These are phyloP conservation scores for Callorhinus ursinus DNA, from an alignment of 2,113 vertebrate species.

Conservation along the genomic window DNA sequence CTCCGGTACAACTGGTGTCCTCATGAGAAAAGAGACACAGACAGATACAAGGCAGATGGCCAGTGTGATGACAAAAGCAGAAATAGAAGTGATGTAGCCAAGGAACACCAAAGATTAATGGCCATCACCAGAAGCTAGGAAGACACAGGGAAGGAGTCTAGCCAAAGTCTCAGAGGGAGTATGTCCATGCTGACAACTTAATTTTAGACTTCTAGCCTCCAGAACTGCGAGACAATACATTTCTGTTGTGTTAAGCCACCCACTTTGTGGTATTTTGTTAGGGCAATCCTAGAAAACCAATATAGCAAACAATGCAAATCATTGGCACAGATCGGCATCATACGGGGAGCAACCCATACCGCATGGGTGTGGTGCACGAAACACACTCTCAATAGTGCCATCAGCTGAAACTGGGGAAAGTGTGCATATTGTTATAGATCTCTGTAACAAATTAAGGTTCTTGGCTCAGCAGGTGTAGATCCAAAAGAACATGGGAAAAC, in stretches of 20 bases:
- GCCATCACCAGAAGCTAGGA: background rate
- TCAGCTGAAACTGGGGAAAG: background rate
- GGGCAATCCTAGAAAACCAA: background rate
- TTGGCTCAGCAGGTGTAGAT: background rate
- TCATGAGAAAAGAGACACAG: background rate
- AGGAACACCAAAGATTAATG: background rate
- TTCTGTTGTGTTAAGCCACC: background rate
- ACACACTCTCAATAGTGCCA: background rate
- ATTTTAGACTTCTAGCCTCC: background rate
- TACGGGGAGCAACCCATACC: background rate
- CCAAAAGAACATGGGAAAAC: background rate
- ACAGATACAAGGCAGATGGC: background rate
- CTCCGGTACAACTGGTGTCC: background rate
- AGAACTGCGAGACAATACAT: background rate
- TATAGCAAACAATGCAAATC: background rate
- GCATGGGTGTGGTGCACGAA: background rate
- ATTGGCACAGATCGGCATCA: background rate
- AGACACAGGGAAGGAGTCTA: background rate
- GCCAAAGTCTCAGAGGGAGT: background rate
- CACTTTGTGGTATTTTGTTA: background rate
- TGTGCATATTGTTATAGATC: background rate
- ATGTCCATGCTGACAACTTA: background rate
- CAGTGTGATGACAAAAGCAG: background rate
- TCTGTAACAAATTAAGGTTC: background rate
- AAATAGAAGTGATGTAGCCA: background rate